Evolutionary conservation across 2,113 vertebrate genomes (phyloP).

Genomic region (Agapornis roseicollis): DNA sequence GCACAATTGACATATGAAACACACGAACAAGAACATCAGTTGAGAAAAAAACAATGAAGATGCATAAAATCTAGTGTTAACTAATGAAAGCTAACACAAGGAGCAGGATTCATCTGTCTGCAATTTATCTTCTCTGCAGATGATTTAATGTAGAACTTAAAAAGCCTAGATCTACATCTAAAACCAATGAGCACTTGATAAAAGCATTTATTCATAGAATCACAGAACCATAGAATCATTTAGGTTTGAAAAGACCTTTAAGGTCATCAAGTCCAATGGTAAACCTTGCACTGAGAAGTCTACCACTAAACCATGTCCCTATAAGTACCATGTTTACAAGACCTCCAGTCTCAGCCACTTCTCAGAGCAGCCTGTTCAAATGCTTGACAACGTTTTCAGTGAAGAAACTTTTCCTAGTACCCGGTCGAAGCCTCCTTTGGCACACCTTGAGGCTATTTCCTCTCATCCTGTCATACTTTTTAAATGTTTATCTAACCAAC

Average conservation of each 20-base stretch:
- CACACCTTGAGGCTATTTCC: neutral
- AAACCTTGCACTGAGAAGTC: neutral
- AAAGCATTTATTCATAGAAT: neutral
- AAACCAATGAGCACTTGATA: neutral
- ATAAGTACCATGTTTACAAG: fast-evolving
- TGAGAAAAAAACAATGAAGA: neutral
- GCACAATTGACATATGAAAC: neutral
- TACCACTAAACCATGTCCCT: neutral
- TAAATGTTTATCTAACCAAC: neutral
- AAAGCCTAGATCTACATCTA: neutral
- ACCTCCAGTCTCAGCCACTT: neutral
- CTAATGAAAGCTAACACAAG: neutral
- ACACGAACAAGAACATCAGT: neutral
- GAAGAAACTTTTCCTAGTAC: neutral
- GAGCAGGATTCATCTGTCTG: neutral
- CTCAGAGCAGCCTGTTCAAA: neutral
- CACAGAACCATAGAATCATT: neutral
- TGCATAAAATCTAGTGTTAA: neutral
- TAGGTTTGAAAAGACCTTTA: neutral
- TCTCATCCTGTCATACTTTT: neutral
- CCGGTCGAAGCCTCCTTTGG: neutral
- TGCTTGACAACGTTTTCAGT: neutral
- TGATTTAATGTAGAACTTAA: neutral
- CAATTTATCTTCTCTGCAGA: neutral
- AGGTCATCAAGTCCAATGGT: fast-evolving